Percentiles rank a stretch among this genome's conserved stretches.
These are phyloP conservation scores for Macaria notata DNA, from an alignment of 2,888 invertebrate species.

Conservation along the genomic window DNA sequence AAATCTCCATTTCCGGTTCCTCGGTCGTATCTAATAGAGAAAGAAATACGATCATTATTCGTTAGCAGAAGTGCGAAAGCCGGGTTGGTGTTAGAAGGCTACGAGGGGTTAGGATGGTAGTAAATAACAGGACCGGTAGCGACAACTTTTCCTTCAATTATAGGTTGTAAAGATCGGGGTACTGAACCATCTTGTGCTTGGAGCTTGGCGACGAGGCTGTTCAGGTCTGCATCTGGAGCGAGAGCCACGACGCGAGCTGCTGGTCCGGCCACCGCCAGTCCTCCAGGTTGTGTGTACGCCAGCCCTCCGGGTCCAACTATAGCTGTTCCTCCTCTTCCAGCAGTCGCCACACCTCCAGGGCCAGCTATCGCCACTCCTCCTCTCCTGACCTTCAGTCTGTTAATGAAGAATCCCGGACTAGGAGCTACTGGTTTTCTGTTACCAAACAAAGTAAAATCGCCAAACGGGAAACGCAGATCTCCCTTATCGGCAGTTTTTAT, in stretches of 20 bases:
- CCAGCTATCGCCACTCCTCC: conserved; percentile 92
- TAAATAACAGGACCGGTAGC: conserved; percentile 89
- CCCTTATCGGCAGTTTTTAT: conserved; percentile 45
- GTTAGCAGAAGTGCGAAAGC: conserved; percentile 12
- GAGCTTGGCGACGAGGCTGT: conserved; percentile 73
- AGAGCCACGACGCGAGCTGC: conserved; percentile 87
- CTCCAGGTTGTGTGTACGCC: conserved; percentile 88
- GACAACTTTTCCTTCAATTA: conserved; percentile 86
- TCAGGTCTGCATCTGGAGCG: conserved; percentile 83
- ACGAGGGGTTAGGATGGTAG: conserved; percentile 75
- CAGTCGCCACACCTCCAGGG: conserved; percentile 91
- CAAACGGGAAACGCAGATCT: conserved; percentile 36
- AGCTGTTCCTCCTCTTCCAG: conserved; percentile 90
- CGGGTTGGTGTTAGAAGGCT: conserved; percentile 42
- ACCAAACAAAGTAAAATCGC: conserved; percentile 33
- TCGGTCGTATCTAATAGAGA: conserved; percentile 66
- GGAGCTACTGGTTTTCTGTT: conserved; percentile 55
- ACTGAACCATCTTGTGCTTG: conserved; percentile 64
- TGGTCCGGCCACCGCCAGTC: conserved; percentile 89
- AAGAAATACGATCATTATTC: conserved; percentile 49
- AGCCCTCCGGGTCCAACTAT: conserved; percentile 90
- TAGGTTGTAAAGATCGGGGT: conserved; percentile 68
- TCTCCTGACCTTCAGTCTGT: conserved; percentile 85
- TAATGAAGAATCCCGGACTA: conserved; percentile 86
- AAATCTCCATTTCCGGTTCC: conserved; percentile 42